Conservation (phyloP, 2,888 invertebrate species). For the Hirudinaria manillensis region DNA sequence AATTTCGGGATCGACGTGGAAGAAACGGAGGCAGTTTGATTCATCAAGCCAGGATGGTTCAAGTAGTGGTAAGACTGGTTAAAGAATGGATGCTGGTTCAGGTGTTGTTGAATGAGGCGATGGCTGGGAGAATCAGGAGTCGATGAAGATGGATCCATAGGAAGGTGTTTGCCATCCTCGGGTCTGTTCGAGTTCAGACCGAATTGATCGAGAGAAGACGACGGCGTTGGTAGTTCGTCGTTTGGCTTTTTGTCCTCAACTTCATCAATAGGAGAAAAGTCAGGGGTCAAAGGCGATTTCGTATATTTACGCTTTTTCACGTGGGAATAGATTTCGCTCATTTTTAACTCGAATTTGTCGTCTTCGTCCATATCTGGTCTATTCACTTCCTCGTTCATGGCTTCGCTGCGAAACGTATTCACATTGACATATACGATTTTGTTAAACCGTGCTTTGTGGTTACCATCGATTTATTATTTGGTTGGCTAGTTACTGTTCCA, state of each 20-base stretch:
- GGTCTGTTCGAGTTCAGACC: not conserved
- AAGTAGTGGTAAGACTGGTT: not conserved
- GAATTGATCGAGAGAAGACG: constrained; percentile 6
- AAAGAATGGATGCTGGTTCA: not conserved
- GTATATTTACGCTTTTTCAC: not conserved
- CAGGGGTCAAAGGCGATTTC: not conserved
- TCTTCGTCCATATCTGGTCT: not conserved
- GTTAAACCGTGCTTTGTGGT: no score
- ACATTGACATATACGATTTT: no score
- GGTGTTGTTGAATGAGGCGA: not conserved
- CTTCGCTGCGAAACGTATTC: not conserved
- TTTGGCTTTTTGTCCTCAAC: not conserved
- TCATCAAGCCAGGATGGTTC: not conserved
- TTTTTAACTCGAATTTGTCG: constrained; percentile 6
- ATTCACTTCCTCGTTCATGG: constrained; percentile 2
- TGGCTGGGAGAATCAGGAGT: constrained; percentile 12
- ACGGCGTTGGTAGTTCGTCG: constrained; percentile 11
- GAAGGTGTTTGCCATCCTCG: not conserved
- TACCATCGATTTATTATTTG: no score
- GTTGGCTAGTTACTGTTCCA: no score
- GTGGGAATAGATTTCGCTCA: not conserved
- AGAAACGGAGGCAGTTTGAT: constrained; percentile 2
- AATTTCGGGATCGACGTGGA: not conserved
- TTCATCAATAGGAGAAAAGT: not conserved
- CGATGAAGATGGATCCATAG: not conserved